Evolutionary conservation across 2,888 invertebrate genomes (phyloP).

Genomic region (Ophion ellenae): DNA sequence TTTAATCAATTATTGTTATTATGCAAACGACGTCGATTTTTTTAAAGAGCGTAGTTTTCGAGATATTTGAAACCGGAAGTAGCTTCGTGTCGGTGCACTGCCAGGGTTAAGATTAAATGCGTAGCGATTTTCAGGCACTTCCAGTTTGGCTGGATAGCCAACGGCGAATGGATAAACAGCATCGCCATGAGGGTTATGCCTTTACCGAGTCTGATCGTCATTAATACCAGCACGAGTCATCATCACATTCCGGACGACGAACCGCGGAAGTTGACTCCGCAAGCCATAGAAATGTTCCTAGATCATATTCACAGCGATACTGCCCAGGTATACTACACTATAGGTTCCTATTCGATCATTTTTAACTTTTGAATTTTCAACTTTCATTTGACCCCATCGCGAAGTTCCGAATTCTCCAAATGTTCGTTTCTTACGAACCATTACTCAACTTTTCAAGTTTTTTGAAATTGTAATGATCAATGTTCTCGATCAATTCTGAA

Average conservation of each 20-base stretch:
- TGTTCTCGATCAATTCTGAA: too few relatives aligned
- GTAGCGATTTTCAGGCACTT: constrained; percentile 85
- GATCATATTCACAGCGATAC: constrained; percentile 91
- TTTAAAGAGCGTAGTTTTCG: too few relatives aligned
- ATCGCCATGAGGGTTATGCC: constrained; percentile 95
- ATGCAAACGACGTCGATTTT: too few relatives aligned
- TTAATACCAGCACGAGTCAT: constrained; percentile 96
- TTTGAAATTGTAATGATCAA: too few relatives aligned
- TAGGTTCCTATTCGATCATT: background rate
- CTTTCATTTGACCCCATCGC: too few relatives aligned
- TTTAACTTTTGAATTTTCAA: constrained; percentile 13
- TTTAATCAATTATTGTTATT: too few relatives aligned
- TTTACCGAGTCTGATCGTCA: constrained; percentile 93
- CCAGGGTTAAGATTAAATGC: background rate
- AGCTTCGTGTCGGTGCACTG: too few relatives aligned
- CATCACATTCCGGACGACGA: constrained; percentile 96
- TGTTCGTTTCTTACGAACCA: too few relatives aligned
- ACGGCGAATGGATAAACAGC: constrained; percentile 95
- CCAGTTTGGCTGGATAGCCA: constrained; percentile 98
- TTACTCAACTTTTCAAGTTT: too few relatives aligned
- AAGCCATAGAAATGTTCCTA: constrained; percentile 90
- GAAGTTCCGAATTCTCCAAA: background rate
- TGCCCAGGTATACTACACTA: constrained; percentile 87
- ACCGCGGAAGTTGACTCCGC: constrained; percentile 91
- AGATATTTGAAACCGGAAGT: too few relatives aligned